Conservation (phyloP, 2,113 vertebrate genomes). For the Progne subis region DNA sequence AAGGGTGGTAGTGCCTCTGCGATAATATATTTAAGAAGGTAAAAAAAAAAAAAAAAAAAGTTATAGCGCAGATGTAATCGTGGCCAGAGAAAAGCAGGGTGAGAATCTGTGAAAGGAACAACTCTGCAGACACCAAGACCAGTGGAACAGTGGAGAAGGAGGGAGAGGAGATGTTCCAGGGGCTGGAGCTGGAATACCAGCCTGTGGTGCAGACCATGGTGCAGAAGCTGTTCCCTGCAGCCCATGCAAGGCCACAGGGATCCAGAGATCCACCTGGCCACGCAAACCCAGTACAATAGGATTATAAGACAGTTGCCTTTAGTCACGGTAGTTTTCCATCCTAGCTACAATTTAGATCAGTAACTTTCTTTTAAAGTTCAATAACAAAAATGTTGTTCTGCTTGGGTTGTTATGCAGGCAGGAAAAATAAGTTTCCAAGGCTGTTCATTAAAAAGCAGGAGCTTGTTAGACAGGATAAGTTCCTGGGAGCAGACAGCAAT, state of each 20-base stretch:
- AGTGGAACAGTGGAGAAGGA: not conserved
- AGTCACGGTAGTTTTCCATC: not conserved
- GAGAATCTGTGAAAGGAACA: not conserved
- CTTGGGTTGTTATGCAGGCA: not conserved
- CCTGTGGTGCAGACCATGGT: no score
- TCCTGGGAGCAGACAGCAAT: not conserved
- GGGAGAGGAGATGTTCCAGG: no score
- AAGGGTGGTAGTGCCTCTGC: fast-evolving
- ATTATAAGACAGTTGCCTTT: not conserved
- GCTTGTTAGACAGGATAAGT: not conserved
- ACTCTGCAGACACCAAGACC: not conserved
- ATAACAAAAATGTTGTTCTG: not conserved
- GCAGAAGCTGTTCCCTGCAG: not conserved
- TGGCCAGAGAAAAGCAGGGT: no score
- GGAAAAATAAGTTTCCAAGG: not conserved
- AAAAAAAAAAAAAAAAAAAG: no score
- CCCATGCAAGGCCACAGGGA: not conserved
- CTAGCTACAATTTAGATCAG: not conserved
- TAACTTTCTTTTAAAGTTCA: not conserved
- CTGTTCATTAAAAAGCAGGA: not conserved
- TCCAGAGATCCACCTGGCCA: not conserved
- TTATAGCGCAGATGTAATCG: fast-evolving
- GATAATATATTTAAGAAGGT: not conserved
- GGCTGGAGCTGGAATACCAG: fast-evolving
- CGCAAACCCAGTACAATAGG: not conserved